phyloP scores from a whole-genome alignment of 2,113 vertebrate genomes.

The Silurus meridionalis region DNA sequence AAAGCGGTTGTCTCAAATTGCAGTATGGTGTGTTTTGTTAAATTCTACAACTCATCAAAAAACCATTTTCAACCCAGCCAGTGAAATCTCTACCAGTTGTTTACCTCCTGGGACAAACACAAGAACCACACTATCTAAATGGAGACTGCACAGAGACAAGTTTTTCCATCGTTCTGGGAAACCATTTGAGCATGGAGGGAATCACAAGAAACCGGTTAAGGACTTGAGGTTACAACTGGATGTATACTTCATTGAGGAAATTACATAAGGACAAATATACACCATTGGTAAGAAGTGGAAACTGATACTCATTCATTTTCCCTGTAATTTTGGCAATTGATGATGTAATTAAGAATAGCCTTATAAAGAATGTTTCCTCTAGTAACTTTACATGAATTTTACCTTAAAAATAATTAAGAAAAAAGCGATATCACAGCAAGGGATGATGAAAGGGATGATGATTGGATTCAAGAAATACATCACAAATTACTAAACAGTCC shows the following conservation, averaged over 20 bases:
- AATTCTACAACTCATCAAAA: slow-evolving; percentile 44
- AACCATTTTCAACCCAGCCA: slow-evolving; percentile 38
- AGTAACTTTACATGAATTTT: neutral
- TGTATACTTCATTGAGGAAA: slow-evolving; percentile 59
- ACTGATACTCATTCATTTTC: slow-evolving; percentile 54
- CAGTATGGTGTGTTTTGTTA: slow-evolving; percentile 29
- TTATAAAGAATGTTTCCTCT: slow-evolving; percentile 23
- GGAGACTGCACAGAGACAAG: slow-evolving; percentile 53
- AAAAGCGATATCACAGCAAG: neutral
- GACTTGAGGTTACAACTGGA: slow-evolving; percentile 32
- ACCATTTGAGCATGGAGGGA: slow-evolving; percentile 55
- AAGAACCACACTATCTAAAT: slow-evolving; percentile 36
- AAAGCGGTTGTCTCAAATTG: slow-evolving; percentile 29
- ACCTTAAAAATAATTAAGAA: neutral
- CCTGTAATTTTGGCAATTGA: slow-evolving; percentile 66
- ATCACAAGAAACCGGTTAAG: slow-evolving; percentile 53
- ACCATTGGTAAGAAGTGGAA: slow-evolving; percentile 60
- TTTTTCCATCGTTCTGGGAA: slow-evolving; percentile 59
- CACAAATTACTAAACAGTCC: neutral
- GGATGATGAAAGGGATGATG: neutral
- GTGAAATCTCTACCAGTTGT: slow-evolving; percentile 57
- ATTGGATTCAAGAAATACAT: neutral
- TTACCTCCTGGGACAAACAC: slow-evolving; percentile 65
- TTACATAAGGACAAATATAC: slow-evolving; percentile 61
- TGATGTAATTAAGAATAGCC: slow-evolving; percentile 54